Conservation (phyloP, 2,113 vertebrate genomes). For the Cephalopterus ornatus region DNA sequence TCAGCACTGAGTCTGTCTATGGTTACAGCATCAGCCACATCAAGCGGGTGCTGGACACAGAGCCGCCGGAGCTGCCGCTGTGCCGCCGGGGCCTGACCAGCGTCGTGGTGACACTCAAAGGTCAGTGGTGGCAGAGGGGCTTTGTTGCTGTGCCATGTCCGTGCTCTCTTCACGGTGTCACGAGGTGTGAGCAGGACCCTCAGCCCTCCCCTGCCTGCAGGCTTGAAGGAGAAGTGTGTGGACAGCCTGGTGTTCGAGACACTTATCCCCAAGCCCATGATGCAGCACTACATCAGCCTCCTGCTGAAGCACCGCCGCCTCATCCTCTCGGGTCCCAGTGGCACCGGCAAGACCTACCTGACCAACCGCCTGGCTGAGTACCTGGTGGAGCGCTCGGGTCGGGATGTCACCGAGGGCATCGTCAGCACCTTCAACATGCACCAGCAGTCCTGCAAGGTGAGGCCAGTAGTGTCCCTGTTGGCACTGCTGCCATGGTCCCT, state of each 20-base stretch:
- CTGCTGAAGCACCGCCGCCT: constrained; percentile 92
- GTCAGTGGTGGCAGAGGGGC: constrained; percentile 54
- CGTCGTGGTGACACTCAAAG: constrained; percentile 86
- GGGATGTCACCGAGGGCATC: constrained; percentile 77
- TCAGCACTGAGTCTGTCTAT: constrained; percentile 86
- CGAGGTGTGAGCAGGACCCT: background rate
- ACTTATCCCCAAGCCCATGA: constrained; percentile 93
- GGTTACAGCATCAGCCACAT: constrained; percentile 87
- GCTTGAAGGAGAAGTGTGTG: constrained; percentile 88
- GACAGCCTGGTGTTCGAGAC: constrained; percentile 96
- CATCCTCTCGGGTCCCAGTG: constrained; percentile 91
- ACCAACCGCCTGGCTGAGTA: constrained; percentile 90
- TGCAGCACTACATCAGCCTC: constrained; percentile 94
- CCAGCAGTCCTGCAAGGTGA: constrained; percentile 92
- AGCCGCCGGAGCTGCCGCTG: constrained; percentile 79
- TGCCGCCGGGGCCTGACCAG: constrained; percentile 78
- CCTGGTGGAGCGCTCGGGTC: constrained; percentile 86
- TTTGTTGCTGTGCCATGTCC: fast-evolving
- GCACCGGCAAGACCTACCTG: constrained; percentile 93
- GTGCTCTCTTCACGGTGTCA: fast-evolving
- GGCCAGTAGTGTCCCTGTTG: background rate
- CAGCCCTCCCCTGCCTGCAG: constrained; percentile 56
- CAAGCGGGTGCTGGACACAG: constrained; percentile 81
- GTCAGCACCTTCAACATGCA: constrained; percentile 95
- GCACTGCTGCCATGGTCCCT: fast-evolving